Evolutionary conservation across 1,140 invertebrate species (phyloP).

Genomic region (Harpegnathos saltator): DNA sequence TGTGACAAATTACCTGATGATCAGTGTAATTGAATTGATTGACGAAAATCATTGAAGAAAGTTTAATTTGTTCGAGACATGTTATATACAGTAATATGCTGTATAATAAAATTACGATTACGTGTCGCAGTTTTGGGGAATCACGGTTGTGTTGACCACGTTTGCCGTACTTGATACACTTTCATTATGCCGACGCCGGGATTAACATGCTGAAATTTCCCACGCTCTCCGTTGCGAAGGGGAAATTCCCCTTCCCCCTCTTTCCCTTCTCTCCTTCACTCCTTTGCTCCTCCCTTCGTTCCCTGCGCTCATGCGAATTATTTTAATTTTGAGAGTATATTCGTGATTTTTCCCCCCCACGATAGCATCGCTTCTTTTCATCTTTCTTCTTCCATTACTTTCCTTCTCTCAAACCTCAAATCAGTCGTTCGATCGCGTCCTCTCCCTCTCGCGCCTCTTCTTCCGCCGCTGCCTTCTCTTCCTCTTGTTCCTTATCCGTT

Average conservation of each 20-base stretch:
- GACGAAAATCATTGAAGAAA: conserved; percentile 11
- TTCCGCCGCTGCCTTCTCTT: too few relatives aligned
- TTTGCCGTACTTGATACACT: conserved; percentile 40
- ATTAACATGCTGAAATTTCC: conserved; percentile 54
- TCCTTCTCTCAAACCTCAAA: background rate
- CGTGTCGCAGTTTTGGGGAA: conserved; percentile 33
- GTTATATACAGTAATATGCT: too few relatives aligned
- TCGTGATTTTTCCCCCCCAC: background rate
- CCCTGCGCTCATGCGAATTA: conserved; percentile 36
- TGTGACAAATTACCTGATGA: too few relatives aligned
- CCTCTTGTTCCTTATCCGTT: background rate
- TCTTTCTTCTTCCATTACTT: conserved; percentile 41
- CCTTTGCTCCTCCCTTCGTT: conserved; percentile 1
- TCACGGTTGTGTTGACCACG: too few relatives aligned
- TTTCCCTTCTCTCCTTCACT: too few relatives aligned
- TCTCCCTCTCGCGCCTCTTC: background rate
- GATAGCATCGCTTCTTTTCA: background rate
- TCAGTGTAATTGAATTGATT: too few relatives aligned
- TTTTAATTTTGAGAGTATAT: conserved; percentile 57
- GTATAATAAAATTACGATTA: conserved; percentile 9
- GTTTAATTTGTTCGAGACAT: conserved; percentile 20
- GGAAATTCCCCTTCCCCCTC: conserved; percentile 4
- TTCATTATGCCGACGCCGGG: conserved; percentile 30
- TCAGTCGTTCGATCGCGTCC: conserved; percentile 8
- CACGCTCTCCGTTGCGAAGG: conserved; percentile 35